These are phyloP conservation scores for Caenorhabditis wallacei DNA, from an alignment of 2,888 invertebrate species.

Conservation along the genomic window DNA sequence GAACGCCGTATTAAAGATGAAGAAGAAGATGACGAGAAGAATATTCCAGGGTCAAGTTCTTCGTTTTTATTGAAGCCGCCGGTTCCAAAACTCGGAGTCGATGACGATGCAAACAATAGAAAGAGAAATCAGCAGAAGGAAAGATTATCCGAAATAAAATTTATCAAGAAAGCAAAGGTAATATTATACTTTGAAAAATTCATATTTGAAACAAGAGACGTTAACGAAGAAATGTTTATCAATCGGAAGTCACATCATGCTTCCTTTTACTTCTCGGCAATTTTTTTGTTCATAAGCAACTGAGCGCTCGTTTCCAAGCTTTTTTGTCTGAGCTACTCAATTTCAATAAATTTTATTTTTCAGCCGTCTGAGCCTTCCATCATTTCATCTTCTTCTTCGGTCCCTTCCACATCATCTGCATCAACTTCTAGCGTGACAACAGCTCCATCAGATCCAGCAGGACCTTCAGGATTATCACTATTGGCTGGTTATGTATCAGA, in stretches of 20 bases:
- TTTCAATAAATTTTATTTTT: neutral
- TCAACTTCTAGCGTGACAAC: too few species aligned
- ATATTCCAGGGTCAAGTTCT: constrained; percentile 32
- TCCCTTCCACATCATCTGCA: neutral
- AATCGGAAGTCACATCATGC: neutral
- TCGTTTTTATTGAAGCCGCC: constrained; percentile 31
- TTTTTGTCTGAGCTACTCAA: neutral
- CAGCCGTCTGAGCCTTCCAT: constrained; percentile 22
- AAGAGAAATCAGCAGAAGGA: constrained; percentile 68
- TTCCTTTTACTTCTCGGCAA: too few species aligned
- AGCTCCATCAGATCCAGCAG: neutral
- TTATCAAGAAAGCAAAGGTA: constrained; percentile 72
- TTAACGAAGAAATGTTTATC: too few species aligned
- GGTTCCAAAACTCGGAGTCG: constrained; percentile 25
- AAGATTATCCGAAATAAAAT: constrained; percentile 66
- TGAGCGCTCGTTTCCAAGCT: neutral
- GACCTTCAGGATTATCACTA: constrained; percentile 39
- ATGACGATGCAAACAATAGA: neutral
- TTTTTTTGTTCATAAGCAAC: neutral
- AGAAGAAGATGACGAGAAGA: constrained; percentile 35
- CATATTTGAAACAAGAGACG: too few species aligned
- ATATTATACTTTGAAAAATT: too few species aligned
- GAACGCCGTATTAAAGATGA: constrained; percentile 49
- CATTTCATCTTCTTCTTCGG: too few species aligned
- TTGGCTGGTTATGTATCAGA: constrained; percentile 56